Conservation (phyloP, 1,140 invertebrate genomes). For the Drosophila pandora region DNA sequence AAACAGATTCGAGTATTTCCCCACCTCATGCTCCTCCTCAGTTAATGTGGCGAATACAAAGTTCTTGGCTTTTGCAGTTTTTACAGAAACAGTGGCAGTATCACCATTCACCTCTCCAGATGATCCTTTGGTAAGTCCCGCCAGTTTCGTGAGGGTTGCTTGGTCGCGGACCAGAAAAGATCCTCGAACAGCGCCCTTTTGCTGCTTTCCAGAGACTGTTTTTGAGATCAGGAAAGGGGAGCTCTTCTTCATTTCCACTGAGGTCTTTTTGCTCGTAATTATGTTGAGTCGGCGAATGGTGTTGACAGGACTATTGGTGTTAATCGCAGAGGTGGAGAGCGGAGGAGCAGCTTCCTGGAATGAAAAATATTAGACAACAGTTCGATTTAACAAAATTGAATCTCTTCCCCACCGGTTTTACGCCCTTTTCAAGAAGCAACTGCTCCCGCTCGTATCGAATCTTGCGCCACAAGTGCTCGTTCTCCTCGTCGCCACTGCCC, state of each 20-base stretch:
- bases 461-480: constrained; percentile 88
- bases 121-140: constrained; percentile 85
- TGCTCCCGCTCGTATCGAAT: constrained; percentile 86
- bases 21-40: constrained; percentile 76
- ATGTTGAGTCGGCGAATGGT: constrained; percentile 56
- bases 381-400: not conserved
- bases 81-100: constrained; percentile 63
- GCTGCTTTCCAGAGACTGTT: constrained; percentile 34
- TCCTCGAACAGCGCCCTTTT: constrained; percentile 84
- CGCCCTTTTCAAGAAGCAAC: constrained; percentile 84
- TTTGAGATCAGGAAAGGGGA: constrained; percentile 81
- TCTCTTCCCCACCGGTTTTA: constrained; percentile 60
- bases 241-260: constrained; percentile 67
- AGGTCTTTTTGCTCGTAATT: constrained; percentile 60
- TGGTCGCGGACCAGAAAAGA: constrained; percentile 89
- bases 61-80: constrained; percentile 67
- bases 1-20: no score
- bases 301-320: constrained; percentile 34
- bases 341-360: constrained; percentile 40
- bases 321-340: constrained; percentile 42
- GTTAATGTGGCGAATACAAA: constrained; percentile 81
- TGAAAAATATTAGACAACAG: not conserved
- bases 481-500: constrained; percentile 86
- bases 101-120: constrained; percentile 72
- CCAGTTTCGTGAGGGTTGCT: constrained; percentile 87